Conservation (phyloP, 2,888 invertebrate species). For the Hypena proboscidalis region DNA sequence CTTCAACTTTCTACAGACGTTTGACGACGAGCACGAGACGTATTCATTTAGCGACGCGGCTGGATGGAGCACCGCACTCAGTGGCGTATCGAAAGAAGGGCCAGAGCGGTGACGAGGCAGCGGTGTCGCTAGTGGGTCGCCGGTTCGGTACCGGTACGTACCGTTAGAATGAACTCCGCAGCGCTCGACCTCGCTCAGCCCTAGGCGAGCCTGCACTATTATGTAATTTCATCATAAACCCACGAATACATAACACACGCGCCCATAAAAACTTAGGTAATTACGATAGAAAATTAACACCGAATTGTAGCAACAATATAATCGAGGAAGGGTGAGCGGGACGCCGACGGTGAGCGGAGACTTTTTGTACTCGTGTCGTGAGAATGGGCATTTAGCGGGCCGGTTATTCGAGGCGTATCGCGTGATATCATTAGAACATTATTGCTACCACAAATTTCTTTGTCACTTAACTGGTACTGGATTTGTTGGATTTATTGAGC, state of each 20-base stretch:
- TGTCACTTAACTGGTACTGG: conserved; percentile 68
- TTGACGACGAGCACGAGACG: conserved; percentile 30
- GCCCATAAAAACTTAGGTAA: conserved; percentile 56
- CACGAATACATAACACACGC: conserved; percentile 48
- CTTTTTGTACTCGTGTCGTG: conserved; percentile 56
- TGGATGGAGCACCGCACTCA: conserved; percentile 17
- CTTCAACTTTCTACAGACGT: conserved; percentile 40
- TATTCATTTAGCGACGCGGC: conserved; percentile 27
- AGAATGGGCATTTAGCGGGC: conserved; percentile 68
- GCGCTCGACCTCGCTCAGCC: conserved; percentile 39
- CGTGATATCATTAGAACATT: conserved; percentile 72
- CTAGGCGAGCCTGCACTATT: conserved; percentile 41
- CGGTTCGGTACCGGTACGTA: conserved; percentile 62
- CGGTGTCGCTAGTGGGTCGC: conserved; percentile 36
- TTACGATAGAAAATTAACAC: conserved; percentile 58
- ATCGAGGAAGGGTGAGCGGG: conserved; percentile 53
- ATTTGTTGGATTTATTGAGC: conserved; percentile 64
- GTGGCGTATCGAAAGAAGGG: conserved; percentile 45
- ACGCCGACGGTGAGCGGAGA: conserved; percentile 36
- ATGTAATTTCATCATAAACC: conserved; percentile 47
- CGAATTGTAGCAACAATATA: conserved; percentile 53
- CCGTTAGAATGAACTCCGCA: conserved; percentile 61
- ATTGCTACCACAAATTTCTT: conserved; percentile 71
- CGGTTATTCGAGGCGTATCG: conserved; percentile 64
- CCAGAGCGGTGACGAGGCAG: conserved; percentile 25